These are phyloP conservation scores for Hypsopygia costalis DNA, from an alignment of 2,888 invertebrate genomes.

Conservation along the genomic window DNA sequence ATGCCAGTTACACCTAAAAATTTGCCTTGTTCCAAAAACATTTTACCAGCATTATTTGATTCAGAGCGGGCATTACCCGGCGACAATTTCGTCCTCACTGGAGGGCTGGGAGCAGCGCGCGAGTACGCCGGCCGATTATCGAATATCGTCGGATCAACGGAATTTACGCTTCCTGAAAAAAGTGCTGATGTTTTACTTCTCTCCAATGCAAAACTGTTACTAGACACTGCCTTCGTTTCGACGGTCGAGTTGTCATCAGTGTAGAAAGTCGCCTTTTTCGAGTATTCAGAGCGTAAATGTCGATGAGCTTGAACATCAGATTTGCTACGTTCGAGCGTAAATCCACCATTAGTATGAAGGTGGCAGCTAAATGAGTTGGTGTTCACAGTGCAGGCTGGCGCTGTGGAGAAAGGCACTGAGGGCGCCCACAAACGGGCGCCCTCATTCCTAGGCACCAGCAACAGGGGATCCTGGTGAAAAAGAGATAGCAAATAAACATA, in stretches of 20 bases:
- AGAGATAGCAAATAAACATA: neutral
- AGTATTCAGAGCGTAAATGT: conserved; percentile 41
- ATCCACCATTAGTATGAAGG: conserved; percentile 62
- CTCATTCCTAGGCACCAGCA: conserved; percentile 82
- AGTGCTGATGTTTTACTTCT: conserved; percentile 67
- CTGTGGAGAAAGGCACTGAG: conserved; percentile 62
- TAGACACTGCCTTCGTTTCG: conserved; percentile 27
- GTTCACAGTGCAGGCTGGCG: conserved; percentile 61
- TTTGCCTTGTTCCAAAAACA: conserved; percentile 49
- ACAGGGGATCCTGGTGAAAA: conserved; percentile 75
- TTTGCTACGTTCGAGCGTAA: conserved; percentile 67
- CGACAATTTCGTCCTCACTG: conserved; percentile 60
- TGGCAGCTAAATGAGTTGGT: conserved; percentile 70
- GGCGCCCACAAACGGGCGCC: conserved; percentile 77
- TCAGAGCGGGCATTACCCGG: conserved; percentile 43
- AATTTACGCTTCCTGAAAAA: conserved; percentile 41
- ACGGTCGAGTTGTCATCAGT: conserved; percentile 36
- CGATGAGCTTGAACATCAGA: conserved; percentile 65
- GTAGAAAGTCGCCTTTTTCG: conserved; percentile 59
- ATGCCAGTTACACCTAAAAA: conserved; percentile 50
- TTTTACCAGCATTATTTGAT: conserved; percentile 34
- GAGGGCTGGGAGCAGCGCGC: conserved; percentile 70
- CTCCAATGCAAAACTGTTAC: conserved; percentile 46
- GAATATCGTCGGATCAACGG: conserved; percentile 56
- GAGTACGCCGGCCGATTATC: conserved; percentile 62